Conservation (phyloP, 1,140 invertebrate species). For the Euglossa dilemma region DNA sequence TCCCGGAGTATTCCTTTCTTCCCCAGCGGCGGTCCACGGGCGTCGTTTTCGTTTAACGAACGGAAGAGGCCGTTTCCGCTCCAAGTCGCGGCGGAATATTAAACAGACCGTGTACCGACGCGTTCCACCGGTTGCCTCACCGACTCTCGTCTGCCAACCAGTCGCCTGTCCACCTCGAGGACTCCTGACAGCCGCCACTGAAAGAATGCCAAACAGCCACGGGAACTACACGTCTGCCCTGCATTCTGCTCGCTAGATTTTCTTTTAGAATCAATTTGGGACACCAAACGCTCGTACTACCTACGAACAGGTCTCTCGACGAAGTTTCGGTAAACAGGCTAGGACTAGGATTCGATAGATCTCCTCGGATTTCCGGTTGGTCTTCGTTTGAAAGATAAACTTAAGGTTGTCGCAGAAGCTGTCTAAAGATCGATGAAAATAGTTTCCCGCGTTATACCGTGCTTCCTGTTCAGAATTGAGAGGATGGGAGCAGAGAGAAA, state of each 20-base stretch:
- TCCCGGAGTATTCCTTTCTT: background rate
- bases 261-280: background rate
- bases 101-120: constrained; percentile 17
- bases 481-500: too few relatives aligned
- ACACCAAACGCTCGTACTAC: background rate
- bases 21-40: too few relatives aligned
- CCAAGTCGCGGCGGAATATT: background rate
- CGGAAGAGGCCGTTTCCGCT: constrained; percentile 24
- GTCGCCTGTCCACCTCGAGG: background rate
- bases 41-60: constrained; percentile 29
- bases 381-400: too few relatives aligned
- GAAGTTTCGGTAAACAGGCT: too few relatives aligned
- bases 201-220: constrained; percentile 1
- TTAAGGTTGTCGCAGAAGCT: too few relatives aligned
- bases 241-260: background rate
- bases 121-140: background rate
- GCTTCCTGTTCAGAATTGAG: too few relatives aligned
- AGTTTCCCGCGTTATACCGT: too few relatives aligned
- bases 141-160: constrained; percentile 10
- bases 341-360: background rate
- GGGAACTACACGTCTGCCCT: background rate
- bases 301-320: background rate
- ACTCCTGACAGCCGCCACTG: background rate
- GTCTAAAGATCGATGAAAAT: too few relatives aligned
- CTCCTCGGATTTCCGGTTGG: too few relatives aligned